Base-by-base conservation (phyloP, 2,888 invertebrate genomes). In the Eilema sororculum region DNA sequence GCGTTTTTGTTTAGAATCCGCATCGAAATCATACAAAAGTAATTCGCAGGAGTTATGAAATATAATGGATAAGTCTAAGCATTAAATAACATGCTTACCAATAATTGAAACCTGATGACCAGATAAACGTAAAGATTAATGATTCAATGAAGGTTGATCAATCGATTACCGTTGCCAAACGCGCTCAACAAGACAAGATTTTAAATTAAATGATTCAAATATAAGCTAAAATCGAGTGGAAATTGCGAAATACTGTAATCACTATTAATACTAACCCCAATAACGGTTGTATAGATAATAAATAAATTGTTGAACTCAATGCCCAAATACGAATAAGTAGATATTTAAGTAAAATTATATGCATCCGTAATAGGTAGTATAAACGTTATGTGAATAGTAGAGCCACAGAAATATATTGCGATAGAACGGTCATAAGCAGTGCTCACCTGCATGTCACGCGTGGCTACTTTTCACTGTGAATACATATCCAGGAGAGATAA, bases 221-320 rank as follows among this genome's bases (percentile, higher is more conserved):
- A 52, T 9, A 20, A 46, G n/a, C 9, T n/a, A 9, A 52, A n/a
- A 52, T 52, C n/a, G 52, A 52, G 52, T 52, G n/a, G n/a, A 41
- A 65, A 72, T 58, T 8, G 13, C 33, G 13, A 68, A 69, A 67
- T 20, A 60, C 57, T n/a, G 33, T 59, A 30, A 76, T 71, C 65
- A 71, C 56, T 70, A 28, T 12, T 33, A 56, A 68, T 65, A 75
- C 20, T 22, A 65, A 67, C 20, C 22, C 22, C 30, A 74, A 65
- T 66, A 71, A 61, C 16, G 22, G 41, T 41, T 37, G 20, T 30
- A 41, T 65, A 63, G 25, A 46, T 67, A 67, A 67, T 67, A 70
- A 62, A 72, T 52, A n/a, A 60, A 68, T 73, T 9, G 13, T 28
- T 71, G 65, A 61, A 65, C 71, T 80, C n/a, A 28, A 64, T 74